phyloP scores from a whole-genome alignment of 2,888 invertebrate species.

The Dichetophora obliterata region DNA sequence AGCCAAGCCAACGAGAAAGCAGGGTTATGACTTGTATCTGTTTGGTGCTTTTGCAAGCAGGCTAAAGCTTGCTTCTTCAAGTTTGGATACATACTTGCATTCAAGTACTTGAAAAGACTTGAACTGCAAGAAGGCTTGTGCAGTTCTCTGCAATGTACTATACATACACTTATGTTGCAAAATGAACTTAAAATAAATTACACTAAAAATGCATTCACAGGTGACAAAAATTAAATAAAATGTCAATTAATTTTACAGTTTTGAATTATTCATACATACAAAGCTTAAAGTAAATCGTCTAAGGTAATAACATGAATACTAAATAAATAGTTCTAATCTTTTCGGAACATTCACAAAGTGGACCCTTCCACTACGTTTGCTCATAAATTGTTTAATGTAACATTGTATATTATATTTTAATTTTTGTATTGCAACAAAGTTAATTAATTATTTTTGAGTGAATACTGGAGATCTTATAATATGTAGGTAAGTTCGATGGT shows the following conservation, averaged over 20 bases:
- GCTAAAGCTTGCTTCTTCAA: too few species aligned
- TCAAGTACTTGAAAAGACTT: too few species aligned
- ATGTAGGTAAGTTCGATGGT: neutral
- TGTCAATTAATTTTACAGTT: conserved; percentile 14
- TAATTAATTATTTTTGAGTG: neutral
- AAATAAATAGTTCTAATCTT: neutral
- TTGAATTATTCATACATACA: neutral
- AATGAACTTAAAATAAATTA: neutral
- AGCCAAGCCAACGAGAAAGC: too few species aligned
- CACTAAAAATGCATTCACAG: conserved; percentile 38
- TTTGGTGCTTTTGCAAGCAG: too few species aligned
- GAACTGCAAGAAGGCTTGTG: too few species aligned
- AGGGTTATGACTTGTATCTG: too few species aligned
- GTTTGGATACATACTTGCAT: too few species aligned
- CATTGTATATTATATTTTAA: too few species aligned
- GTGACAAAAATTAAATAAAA: conserved; percentile 23
- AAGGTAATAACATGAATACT: neutral
- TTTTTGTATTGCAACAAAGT: neutral
- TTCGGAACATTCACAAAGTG: neutral
- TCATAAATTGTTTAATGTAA: too few species aligned
- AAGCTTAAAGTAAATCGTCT: neutral
- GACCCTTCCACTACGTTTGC: too few species aligned
- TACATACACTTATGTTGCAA: too few species aligned
- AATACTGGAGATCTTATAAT: neutral
- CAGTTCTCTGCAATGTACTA: too few species aligned